Evolutionary conservation across 2,113 vertebrate species (phyloP), one percentile per base, ranked within the genome.

Genomic region (Centrocercus urophasianus): DNA sequence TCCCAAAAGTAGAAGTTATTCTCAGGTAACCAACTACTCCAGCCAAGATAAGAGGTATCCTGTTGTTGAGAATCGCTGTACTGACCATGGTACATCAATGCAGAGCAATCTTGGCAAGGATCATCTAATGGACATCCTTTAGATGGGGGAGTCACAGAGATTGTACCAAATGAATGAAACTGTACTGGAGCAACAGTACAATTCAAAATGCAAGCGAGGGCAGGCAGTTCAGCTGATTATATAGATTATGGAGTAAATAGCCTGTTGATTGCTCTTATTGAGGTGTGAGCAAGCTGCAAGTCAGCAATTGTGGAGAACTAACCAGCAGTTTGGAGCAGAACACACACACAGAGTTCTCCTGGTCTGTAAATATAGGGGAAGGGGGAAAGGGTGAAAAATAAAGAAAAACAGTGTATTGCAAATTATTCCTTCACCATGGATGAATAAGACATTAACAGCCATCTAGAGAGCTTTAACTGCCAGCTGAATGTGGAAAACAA

Each of bases 141-240:
- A 0, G 0, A 47, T 67, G 30, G 4, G 24, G 3, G 11, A 71
- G n/a, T 67, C 54, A 4, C 1, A 0, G 36, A 54, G 63, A 32
- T 59, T 21, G 30, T 52, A 63, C 28, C 1, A 1, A 25, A 30
- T 3, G 38, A 47, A 47, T 71, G 36, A 47, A 80, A 60, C 60
- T 36, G n/a, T 66, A 83, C 22, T 20, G 43, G 78, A 56, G 32
- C 30, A 74, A 18, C 43, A 24, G 13, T 32, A 75, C 32, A 60
- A 72, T 38, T 78, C 52, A 36, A 86, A 94, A 86, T 11, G 43
- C 34, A 43, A 64, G 42, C 1, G 2, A 83, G 71, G 47, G 57
- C 57, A 74, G 65, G 30, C 40, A 71, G 34, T 52, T 81, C 30
- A 42, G 28, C 67, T 81, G 88, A 78, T 91, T 43, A 72, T 22